Evolutionary conservation across 2,113 vertebrate genomes (phyloP), one percentile per base, ranked within the genome.

Genomic region (Epinephelus cyanopodus): DNA sequence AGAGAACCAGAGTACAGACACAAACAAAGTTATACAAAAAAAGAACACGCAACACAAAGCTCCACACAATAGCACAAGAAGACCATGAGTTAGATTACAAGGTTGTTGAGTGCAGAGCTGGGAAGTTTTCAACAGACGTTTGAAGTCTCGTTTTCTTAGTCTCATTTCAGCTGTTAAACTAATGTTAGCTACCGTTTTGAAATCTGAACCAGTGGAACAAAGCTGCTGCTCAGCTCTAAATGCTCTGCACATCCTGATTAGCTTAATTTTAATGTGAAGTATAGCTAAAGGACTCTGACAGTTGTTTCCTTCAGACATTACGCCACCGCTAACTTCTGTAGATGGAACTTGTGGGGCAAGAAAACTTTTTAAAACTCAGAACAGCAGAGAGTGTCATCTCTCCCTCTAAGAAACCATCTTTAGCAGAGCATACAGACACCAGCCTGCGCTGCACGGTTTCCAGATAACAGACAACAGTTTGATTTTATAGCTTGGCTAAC

Each of bases 391-490:
- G 53, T 57, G 15, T 0, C 0, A 8, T 52, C 52, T 74, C 27
- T 39, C 21, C 50, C 45, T 23, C 14, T 53, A 3, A 63, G 47
- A 74, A 62, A 39, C 27, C 29, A 39, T 25, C 53, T 12, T 57
- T 57, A 57, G 68, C 60, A 21, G 17, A 53, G 15, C 57, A 52
- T n/a, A 54, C 71, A 60, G 45, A 61, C 57, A 58, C 18, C 45
- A 29, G 57, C 33, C 52, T 4, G 8, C 63, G 23, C 39, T 17
- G 42, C 48, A n/a, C 6, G 13, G 67, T 37, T 39, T 39, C 66
- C 66, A 69, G 66, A 69, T 53, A 70, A 39, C 66, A 69, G 66
- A 69, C 29, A 70, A 39, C 67, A 25, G 67, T 42, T 25, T 56
- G 52, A 70, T 70, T 56, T 70, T 37, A 39, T 10, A 70, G 14